Percentiles rank a stretch among this genome's conserved stretches.
These are phyloP conservation scores for Syndactyla subalaris DNA, from an alignment of 2,797 vertebrate genomes.

Conservation along the genomic window DNA sequence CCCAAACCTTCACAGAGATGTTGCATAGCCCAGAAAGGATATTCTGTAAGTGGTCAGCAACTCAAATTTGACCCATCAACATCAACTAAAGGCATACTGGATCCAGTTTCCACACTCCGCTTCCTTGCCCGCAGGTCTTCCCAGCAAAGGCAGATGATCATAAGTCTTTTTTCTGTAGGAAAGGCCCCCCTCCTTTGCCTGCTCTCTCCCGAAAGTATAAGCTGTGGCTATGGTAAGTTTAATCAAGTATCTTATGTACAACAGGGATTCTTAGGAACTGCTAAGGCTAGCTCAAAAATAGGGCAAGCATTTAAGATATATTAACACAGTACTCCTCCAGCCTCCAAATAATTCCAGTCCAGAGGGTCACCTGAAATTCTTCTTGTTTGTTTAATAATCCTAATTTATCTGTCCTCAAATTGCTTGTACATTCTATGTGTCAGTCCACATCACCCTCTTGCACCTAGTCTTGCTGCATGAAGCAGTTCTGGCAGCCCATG, in stretches of 20 bases:
- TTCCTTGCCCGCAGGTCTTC: rapidly evolving
- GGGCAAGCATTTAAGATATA: rapidly evolving
- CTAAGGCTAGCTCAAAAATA: neutral
- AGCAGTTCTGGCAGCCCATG: neutral
- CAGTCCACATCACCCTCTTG: neutral
- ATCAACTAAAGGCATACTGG: neutral
- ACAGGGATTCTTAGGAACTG: neutral
- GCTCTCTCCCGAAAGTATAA: neutral
- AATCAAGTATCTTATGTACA: rapidly evolving
- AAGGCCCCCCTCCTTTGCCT: neutral
- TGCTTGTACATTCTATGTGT: neutral
- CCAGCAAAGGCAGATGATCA: neutral
- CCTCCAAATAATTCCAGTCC: neutral
- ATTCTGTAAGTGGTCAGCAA: neutral
- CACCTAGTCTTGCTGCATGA: neutral
- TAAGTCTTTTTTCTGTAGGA: neutral
- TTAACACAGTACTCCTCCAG: neutral
- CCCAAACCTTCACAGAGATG: neutral
- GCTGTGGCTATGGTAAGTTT: neutral
- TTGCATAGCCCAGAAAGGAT: neutral
- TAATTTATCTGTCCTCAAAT: neutral
- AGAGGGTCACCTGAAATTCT: neutral
- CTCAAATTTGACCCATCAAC: neutral
- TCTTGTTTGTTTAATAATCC: neutral
- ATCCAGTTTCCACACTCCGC: neutral